A percentile compares a stretch with the other conserved stretches of the same genome.
These are phyloP conservation scores for Crotalus horridus DNA, from an alignment of 2,113 vertebrate genomes.

Conservation along the genomic window DNA sequence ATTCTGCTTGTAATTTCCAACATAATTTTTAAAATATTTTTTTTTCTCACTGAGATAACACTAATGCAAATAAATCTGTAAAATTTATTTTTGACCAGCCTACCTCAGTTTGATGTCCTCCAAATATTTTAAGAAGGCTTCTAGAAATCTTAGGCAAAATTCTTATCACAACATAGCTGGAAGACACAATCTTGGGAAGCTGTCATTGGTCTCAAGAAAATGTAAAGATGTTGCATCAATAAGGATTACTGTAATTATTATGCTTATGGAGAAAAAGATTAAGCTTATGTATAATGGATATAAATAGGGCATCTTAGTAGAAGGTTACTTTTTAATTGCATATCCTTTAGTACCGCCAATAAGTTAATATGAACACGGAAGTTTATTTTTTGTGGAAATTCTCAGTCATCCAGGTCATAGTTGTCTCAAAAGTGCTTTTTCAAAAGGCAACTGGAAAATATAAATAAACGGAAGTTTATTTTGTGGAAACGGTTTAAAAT, in stretches of 20 bases:
- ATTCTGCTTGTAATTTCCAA: not conserved
- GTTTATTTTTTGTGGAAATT: not conserved
- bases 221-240: not conserved
- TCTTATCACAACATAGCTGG: not conserved
- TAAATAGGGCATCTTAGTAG: not conserved
- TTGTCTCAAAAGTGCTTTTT: too few relatives aligned
- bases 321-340: not conserved
- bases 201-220: not conserved
- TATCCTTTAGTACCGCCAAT: not conserved
- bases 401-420: too few relatives aligned
- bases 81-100: not conserved
- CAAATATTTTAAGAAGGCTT: not conserved
- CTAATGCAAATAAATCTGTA: not conserved
- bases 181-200: not conserved
- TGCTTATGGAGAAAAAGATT: not conserved
- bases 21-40: not conserved
- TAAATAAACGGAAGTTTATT: not conserved
- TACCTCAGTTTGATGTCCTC: not conserved
- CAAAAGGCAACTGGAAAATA: too few relatives aligned
- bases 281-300: not conserved
- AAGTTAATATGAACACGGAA: not conserved
- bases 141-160: not conserved
- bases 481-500: not conserved
- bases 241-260: not conserved
- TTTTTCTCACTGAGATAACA: not conserved